phyloP scores from a whole-genome alignment of 2,113 vertebrate species.

The Propithecus coquereli region DNA sequence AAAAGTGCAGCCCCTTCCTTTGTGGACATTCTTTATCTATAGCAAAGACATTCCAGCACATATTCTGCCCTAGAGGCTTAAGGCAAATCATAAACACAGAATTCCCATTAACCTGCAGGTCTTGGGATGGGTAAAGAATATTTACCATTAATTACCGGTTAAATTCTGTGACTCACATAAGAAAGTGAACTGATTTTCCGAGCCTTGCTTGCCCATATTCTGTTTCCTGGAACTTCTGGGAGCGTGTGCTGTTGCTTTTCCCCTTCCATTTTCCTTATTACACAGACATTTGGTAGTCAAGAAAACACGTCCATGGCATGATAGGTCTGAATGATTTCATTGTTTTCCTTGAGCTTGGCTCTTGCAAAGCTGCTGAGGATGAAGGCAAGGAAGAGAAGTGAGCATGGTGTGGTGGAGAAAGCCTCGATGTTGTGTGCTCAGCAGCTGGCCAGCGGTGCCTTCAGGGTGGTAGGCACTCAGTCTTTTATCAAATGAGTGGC shows the following conservation, averaged over 20 bases:
- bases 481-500: not conserved
- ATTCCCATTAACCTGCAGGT: not conserved
- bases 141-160: constrained; percentile 64
- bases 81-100: not conserved
- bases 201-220: not conserved
- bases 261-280: constrained; percentile 28
- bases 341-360: not conserved
- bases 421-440: not conserved
- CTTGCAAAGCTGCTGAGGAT: not conserved
- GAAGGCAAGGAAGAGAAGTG: not conserved
- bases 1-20: fast-evolving
- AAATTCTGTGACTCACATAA: constrained; percentile 57
- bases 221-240: not conserved
- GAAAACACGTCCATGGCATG: not conserved
- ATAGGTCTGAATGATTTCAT: constrained; percentile 27
- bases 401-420: not conserved
- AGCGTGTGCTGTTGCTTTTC: not conserved
- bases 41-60: not conserved
- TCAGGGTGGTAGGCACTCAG: not conserved
- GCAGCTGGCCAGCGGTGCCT: not conserved
- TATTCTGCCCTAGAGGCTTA: not conserved
- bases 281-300: not conserved
- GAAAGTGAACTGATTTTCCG: constrained; percentile 56
- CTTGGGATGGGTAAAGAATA: constrained; percentile 60
- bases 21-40: not conserved